Conservation (phyloP, 2,888 invertebrate genomes). For the Hypomecis atomaria region DNA sequence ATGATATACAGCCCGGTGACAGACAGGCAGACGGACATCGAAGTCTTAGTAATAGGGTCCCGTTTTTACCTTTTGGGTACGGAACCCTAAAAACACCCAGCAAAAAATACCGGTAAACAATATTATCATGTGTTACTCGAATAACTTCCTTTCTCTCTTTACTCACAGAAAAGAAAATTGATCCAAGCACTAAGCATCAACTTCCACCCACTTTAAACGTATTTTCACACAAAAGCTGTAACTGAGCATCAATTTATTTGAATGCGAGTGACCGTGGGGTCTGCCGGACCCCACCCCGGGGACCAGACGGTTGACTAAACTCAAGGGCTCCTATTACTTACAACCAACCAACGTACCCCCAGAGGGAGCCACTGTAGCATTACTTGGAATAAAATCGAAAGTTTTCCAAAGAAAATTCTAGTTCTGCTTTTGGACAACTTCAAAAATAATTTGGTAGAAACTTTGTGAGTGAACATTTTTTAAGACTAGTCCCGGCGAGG, state of each 20-base stretch:
- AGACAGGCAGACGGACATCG: too few relatives aligned
- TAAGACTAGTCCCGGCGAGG: slow-evolving; percentile 73
- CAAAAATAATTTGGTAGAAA: not conserved
- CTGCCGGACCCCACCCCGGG: slow-evolving; percentile 66
- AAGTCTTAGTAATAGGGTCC: too few relatives aligned
- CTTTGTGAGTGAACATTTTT: slow-evolving; percentile 66
- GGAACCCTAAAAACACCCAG: too few relatives aligned
- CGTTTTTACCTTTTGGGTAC: too few relatives aligned
- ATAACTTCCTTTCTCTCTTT: not conserved
- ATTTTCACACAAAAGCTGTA: slow-evolving; percentile 44
- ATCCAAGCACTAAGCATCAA: not conserved
- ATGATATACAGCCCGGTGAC: too few relatives aligned
- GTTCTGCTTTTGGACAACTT: not conserved
- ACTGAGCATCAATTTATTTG: slow-evolving; percentile 65
- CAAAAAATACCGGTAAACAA: too few relatives aligned
- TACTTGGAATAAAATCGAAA: not conserved
- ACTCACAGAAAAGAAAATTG: not conserved
- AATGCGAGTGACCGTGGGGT: slow-evolving; percentile 73
- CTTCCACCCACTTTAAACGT: slow-evolving; percentile 20
- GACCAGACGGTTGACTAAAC: slow-evolving; percentile 77
- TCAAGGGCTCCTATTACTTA: slow-evolving; percentile 60
- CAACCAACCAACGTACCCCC: not conserved
- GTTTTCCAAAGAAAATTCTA: not conserved
- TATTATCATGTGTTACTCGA: not conserved
- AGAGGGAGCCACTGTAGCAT: not conserved